Evolutionary conservation across 2,888 invertebrate species (phyloP), one percentile per base, ranked within the genome.

Genomic region (Zeuzera pyrina): DNA sequence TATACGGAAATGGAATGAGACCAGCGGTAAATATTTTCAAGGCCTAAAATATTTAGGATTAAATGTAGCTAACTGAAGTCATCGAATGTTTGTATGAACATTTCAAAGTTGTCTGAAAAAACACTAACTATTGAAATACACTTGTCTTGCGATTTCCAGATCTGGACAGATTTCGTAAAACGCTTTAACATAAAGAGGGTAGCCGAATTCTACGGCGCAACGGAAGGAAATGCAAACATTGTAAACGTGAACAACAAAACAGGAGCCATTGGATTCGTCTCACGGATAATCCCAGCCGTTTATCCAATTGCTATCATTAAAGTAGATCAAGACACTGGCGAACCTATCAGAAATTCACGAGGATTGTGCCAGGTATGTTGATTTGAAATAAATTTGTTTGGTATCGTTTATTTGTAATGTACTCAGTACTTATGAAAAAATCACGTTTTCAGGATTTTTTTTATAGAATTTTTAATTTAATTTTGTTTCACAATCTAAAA

Each of bases 151-250:
- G 12, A 30, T 19, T 69, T 64, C 12, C 91, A 95, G 85, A 94
- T 98, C 52, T 98, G 98, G 98, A 83, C 85, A 3, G 91, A 94
- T 45, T 98, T 98, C 63, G 89, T 94, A 2, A 87, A 91, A 33
- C 88, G 98, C 21, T 98, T 98, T 62, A 89, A 90, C 31, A 93
- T 98, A 36, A 85, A 89, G 30, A 86, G 87, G 46, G 93, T 98
- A 14, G 91, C 91, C 1, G 98, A 98, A 78, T 95, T 98, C 74
- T 98, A 98, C 62, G 98, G 98, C 2, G 96, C 97, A 10, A 98
- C 98, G 0, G 98, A 98, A 85, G 98, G 98, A 56, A 99, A 98
- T 63, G 97, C 98, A 3, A 98, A 97, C 63, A 95, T 98, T 41
- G 97, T 97, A 7, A 98, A 98, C 65, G 89, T 92, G 24, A 93